These are phyloP conservation scores for Neoaliturus tenellus DNA, from an alignment of 2,888 invertebrate genomes.

Conservation along the genomic window DNA sequence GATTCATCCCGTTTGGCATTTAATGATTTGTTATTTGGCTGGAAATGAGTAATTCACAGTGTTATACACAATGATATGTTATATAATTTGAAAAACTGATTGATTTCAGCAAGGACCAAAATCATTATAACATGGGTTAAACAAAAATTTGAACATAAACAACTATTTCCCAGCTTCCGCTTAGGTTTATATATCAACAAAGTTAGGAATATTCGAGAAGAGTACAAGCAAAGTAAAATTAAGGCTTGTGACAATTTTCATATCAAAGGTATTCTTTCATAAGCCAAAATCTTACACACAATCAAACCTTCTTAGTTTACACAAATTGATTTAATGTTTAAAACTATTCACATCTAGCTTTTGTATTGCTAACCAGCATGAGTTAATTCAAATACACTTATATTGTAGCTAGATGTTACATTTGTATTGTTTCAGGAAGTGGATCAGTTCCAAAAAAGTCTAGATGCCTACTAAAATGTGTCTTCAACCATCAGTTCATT, in stretches of 20 bases:
- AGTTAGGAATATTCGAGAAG: slow-evolving; percentile 3
- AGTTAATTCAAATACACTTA: neutral
- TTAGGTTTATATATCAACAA: slow-evolving; percentile 19
- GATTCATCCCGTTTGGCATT: too few species aligned
- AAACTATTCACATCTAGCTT: slow-evolving; percentile 40
- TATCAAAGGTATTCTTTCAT: neutral
- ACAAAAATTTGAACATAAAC: too few species aligned
- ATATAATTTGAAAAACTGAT: too few species aligned
- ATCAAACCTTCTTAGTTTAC: neutral
- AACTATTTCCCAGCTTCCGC: neutral
- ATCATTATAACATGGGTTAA: too few species aligned
- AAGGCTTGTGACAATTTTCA: neutral
- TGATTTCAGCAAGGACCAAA: too few species aligned
- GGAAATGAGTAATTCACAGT: too few species aligned
- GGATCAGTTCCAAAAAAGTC: too few species aligned
- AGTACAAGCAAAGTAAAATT: neutral
- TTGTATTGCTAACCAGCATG: neutral
- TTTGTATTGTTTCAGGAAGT: too few species aligned
- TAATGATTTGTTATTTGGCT: too few species aligned
- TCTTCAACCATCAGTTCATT: too few species aligned
- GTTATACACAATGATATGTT: too few species aligned
- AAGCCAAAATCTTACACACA: neutral
- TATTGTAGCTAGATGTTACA: neutral
- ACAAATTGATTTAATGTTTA: slow-evolving; percentile 3
- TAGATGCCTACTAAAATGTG: too few species aligned